phyloP scores from a whole-genome alignment of 2,113 vertebrate species.

The Plecturocebus donacophilus region DNA sequence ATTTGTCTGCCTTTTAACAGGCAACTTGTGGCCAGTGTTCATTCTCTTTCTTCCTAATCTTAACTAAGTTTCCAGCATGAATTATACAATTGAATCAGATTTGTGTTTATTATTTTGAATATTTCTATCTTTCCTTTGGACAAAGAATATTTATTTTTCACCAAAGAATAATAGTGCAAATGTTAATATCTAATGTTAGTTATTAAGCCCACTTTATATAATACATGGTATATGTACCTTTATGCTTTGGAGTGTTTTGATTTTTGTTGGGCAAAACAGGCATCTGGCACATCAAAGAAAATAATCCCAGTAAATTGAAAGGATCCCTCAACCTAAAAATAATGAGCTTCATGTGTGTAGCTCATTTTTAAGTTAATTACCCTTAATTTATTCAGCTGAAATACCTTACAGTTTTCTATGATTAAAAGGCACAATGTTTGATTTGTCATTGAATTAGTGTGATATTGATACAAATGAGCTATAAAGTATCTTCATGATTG shows the following conservation, averaged over 20 bases:
- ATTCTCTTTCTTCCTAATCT: neutral
- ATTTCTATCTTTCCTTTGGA: neutral
- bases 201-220: neutral
- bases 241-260: conserved; percentile 35
- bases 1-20: neutral
- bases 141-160: neutral
- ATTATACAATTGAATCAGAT: neutral
- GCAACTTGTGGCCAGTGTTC: neutral
- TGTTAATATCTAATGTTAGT: neutral
- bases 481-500: conserved; percentile 77
- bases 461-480: conserved; percentile 82
- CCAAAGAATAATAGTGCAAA: neutral
- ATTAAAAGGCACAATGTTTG: conserved; percentile 84
- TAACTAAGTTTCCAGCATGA: neutral
- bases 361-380: conserved; percentile 81
- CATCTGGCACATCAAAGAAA: conserved; percentile 75
- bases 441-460: conserved; percentile 82
- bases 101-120: neutral
- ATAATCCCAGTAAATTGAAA: conserved; percentile 68
- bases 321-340: conserved; percentile 80
- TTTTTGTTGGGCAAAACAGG: conserved; percentile 51
- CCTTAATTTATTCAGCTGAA: conserved; percentile 84
- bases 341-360: conserved; percentile 82
- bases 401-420: conserved; percentile 76
- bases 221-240: neutral